Evolutionary conservation across 1,140 invertebrate genomes (phyloP).

Genomic region (Drosophila lacertosa): DNA sequence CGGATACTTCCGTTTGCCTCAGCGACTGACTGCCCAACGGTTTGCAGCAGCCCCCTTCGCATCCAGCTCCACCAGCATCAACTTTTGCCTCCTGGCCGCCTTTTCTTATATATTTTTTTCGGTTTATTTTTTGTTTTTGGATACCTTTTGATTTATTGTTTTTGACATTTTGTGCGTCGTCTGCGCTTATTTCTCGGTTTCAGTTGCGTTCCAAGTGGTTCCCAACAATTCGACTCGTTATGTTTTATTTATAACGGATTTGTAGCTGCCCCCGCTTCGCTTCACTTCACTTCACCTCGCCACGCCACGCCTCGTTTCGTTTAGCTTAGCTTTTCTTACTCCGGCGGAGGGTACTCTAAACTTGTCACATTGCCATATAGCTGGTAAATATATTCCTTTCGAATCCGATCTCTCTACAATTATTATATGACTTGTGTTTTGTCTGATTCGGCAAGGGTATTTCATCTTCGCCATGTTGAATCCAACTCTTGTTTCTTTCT

Average conservation of each 20-base stretch:
- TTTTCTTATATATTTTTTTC: too few relatives aligned
- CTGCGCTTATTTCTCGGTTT: constrained; percentile 55
- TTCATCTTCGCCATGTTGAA: too few relatives aligned
- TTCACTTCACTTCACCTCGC: too few relatives aligned
- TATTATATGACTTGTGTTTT: too few relatives aligned
- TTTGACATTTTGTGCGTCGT: constrained; percentile 71
- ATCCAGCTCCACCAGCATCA: background rate
- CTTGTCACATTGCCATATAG: too few relatives aligned
- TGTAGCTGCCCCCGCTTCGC: constrained; percentile 52
- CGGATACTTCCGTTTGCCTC: constrained; percentile 40
- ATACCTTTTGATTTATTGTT: constrained; percentile 70
- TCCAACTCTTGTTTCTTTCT: too few relatives aligned
- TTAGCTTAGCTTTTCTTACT: constrained; percentile 36
- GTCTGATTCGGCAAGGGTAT: too few relatives aligned
- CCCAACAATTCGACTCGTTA: constrained; percentile 62
- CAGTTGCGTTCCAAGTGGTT: constrained; percentile 67
- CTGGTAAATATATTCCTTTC: too few relatives aligned
- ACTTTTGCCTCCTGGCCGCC: background rate
- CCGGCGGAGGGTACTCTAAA: too few relatives aligned
- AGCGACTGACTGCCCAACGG: constrained; percentile 14
- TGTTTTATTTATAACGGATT: constrained; percentile 81
- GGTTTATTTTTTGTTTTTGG: too few relatives aligned
- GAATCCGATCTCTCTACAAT: too few relatives aligned
- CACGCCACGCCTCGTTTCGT: constrained; percentile 19
- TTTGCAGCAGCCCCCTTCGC: background rate